phyloP scores from a whole-genome alignment of 2,888 invertebrate species.

The Mantis religiosa region DNA sequence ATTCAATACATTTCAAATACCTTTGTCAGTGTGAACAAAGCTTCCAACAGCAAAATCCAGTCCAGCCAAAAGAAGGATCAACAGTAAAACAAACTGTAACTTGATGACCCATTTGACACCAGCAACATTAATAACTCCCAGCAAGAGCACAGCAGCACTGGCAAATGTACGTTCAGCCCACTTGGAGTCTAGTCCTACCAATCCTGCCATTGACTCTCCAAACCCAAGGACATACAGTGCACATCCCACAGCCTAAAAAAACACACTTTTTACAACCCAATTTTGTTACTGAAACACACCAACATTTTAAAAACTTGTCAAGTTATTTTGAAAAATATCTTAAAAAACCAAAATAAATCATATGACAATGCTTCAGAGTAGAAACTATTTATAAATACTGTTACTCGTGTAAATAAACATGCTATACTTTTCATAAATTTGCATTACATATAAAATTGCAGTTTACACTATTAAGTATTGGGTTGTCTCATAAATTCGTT shows the following conservation, averaged over 20 bases:
- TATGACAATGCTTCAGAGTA: too few relatives aligned
- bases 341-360: neutral
- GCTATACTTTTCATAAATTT: too few relatives aligned
- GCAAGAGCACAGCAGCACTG: slow-evolving; percentile 75
- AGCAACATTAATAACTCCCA: slow-evolving; percentile 89
- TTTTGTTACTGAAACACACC: neutral
- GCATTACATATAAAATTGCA: neutral
- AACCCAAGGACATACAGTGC: slow-evolving; percentile 94
- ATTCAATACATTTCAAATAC: slow-evolving; percentile 45
- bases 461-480: neutral
- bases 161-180: slow-evolving; percentile 88
- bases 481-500: too few relatives aligned
- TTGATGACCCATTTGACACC: slow-evolving; percentile 98
- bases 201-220: slow-evolving; percentile 89
- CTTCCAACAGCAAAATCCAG: slow-evolving; percentile 93
- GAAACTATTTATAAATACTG: too few relatives aligned
- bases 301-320: neutral
- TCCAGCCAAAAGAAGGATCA: slow-evolving; percentile 82
- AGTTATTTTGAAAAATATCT: neutral
- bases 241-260: slow-evolving; percentile 86
- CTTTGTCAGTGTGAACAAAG: slow-evolving; percentile 68
- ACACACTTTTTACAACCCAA: slow-evolving; percentile 13
- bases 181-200: slow-evolving; percentile 61
- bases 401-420: too few relatives aligned
- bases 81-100: slow-evolving; percentile 81